Base-by-base conservation (phyloP, 1,140 invertebrate genomes). In the Pemphigus obesinymphae region DNA sequence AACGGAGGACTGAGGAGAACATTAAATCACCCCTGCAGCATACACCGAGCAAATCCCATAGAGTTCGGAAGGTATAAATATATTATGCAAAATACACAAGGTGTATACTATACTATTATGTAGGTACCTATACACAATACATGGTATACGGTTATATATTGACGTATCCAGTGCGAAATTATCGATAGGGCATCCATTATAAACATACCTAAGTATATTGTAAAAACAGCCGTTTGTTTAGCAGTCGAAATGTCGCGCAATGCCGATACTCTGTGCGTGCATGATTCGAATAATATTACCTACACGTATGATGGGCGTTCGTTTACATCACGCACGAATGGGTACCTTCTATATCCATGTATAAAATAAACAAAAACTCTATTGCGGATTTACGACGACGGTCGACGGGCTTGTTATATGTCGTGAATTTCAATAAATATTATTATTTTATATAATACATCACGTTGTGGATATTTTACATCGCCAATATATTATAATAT, bases 1-100 rank as follows among this genome's bases (percentile, higher is more conserved):
- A n/a, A n/a, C n/a, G n/a, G n/a, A n/a, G n/a, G n/a, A 45, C 13
- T 2, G 31, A 50, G 3, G n/a, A 45, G 8, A 17, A 31, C 55
- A 61, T 80, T 80, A 80, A 80, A 80, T 80, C 76, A 80, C 37
- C 76, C 53, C 55, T n/a, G n/a, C n/a, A n/a, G n/a, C n/a, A n/a
- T n/a, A 63, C 37, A 63, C 29, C 43, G 43, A 40, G 37, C 40
- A 43, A 70, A 70, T 70, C 68, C 40, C 68, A 29, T 70, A 45
- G 37, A 45, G 40, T 23, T 70, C 68, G n/a, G 31, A 5, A 6
- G 20, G 4, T 43, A 15, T 10, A 17, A 68, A 23, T 4, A 26
- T 7, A 23, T 23, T 70, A 70, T 70, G 26, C 48, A 75, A 75
- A 75, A 75, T 34, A 53, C 26, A 48, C 29, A n/a, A n/a, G n/a